Percentiles rank a stretch among this genome's conserved stretches.
Evolutionary conservation across 2,797 vertebrate species (phyloP).

Genomic region (Scleropages formosus): DNA sequence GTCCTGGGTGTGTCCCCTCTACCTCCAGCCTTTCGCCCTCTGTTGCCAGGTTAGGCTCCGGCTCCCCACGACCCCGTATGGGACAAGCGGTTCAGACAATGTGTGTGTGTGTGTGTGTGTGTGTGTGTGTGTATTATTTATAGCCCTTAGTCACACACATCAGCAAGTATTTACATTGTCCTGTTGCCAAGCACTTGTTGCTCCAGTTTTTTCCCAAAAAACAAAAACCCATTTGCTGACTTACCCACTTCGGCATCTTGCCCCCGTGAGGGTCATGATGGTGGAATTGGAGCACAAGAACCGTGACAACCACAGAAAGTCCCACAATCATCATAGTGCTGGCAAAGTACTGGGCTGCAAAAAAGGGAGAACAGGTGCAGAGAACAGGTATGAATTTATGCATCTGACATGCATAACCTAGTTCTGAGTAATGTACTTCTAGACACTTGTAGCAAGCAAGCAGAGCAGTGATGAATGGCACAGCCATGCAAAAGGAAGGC

Average conservation of each 20-base stretch:
- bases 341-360: conserved; percentile 85
- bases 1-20: too few species aligned
- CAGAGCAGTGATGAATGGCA: background rate
- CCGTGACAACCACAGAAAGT: conserved; percentile 85
- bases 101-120: too few species aligned
- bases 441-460: too few species aligned
- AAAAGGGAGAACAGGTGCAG: background rate
- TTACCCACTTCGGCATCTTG: conserved; percentile 89
- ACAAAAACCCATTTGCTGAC: conserved; percentile 38
- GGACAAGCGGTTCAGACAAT: too few species aligned
- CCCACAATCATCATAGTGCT: conserved; percentile 93
- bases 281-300: conserved; percentile 87
- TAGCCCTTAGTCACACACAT: too few species aligned
- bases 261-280: conserved; percentile 87
- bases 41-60: too few species aligned
- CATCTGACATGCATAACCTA: background rate
- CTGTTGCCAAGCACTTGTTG: background rate
- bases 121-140: too few species aligned
- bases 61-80: too few species aligned
- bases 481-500: too few species aligned
- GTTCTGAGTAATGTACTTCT: background rate
- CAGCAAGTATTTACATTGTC: background rate
- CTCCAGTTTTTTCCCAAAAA: background rate
- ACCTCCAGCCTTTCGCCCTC: too few species aligned
- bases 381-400: background rate